phyloP scores from a whole-genome alignment of 2,797 vertebrate species.

The Gambelia wislizenii region DNA sequence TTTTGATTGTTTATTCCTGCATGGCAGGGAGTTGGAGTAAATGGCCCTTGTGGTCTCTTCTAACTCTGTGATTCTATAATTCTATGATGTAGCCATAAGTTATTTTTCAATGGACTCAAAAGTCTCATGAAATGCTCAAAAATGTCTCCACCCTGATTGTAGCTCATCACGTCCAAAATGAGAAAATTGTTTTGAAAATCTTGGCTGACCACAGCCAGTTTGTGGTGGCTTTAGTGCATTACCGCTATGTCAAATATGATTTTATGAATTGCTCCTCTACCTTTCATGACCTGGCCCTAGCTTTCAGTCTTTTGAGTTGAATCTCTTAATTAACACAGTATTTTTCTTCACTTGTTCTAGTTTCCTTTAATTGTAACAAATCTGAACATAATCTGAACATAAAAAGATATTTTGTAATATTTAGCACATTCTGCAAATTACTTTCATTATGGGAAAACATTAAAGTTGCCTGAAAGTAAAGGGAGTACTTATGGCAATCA shows the following conservation, averaged over 20 bases:
- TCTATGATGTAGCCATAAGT: not conserved
- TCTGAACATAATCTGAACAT: conserved; percentile 53
- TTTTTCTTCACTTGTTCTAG: too few relatives aligned
- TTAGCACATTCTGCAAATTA: conserved; percentile 66
- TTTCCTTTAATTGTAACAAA: conserved; percentile 44
- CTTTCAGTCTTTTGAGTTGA: conserved; percentile 52
- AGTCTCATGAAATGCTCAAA: not conserved
- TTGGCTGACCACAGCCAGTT: not conserved
- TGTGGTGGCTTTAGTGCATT: not conserved
- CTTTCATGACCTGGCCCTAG: too few relatives aligned
- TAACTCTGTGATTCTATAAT: too few relatives aligned
- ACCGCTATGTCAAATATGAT: not conserved
- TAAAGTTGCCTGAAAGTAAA: too few relatives aligned
- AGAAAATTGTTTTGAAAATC: not conserved
- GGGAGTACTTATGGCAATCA: conserved; percentile 54
- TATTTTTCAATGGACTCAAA: not conserved
- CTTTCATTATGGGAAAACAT: conserved; percentile 62
- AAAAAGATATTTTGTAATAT: conserved; percentile 46
- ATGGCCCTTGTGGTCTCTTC: too few relatives aligned
- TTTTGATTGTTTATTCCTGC: too few relatives aligned
- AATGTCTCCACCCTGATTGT: not conserved
- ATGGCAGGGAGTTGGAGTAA: too few relatives aligned
- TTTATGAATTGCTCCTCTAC: not conserved
- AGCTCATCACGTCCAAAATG: not conserved
- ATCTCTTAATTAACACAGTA: conserved; percentile 58